Evolutionary conservation across 2,888 invertebrate genomes (phyloP).

Genomic region (Nineta flava): DNA sequence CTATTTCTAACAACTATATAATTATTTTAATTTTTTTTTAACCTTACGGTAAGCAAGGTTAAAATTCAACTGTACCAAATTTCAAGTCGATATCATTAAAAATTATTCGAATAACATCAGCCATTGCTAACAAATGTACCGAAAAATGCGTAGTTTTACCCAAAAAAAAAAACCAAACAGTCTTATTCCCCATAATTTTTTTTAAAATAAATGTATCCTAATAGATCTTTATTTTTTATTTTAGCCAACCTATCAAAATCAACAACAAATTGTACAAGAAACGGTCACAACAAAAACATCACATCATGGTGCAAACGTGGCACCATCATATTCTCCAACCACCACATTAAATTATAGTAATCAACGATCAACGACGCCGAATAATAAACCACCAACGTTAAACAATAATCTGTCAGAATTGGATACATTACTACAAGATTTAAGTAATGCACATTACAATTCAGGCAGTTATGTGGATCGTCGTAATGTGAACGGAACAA

Average conservation of each 20-base stretch:
- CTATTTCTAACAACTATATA: no score
- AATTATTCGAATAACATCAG: no score
- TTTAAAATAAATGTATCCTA: no score
- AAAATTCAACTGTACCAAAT: no score
- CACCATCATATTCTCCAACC: not conserved
- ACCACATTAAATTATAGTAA: constrained; percentile 13
- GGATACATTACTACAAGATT: constrained; percentile 79
- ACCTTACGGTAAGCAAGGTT: no score
- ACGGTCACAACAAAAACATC: constrained; percentile 19
- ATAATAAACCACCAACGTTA: constrained; percentile 31
- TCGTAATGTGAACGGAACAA: not conserved
- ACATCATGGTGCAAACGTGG: constrained; percentile 7
- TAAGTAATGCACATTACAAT: constrained; percentile 63
- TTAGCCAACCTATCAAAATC: constrained; percentile 52
- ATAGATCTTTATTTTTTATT: constrained; percentile 4
- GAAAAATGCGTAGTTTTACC: no score
- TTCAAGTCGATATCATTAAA: no score
- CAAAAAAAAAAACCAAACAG: no score
- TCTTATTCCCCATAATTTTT: no score
- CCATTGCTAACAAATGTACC: no score
- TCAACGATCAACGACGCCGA: constrained; percentile 20
- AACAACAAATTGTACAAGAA: constrained; percentile 33
- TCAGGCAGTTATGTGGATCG: constrained; percentile 9
- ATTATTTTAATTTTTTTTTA: no score
- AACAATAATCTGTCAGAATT: constrained; percentile 76